phyloP scores from a whole-genome alignment of 2,113 vertebrate species.

The Gambusia holbrooki region DNA sequence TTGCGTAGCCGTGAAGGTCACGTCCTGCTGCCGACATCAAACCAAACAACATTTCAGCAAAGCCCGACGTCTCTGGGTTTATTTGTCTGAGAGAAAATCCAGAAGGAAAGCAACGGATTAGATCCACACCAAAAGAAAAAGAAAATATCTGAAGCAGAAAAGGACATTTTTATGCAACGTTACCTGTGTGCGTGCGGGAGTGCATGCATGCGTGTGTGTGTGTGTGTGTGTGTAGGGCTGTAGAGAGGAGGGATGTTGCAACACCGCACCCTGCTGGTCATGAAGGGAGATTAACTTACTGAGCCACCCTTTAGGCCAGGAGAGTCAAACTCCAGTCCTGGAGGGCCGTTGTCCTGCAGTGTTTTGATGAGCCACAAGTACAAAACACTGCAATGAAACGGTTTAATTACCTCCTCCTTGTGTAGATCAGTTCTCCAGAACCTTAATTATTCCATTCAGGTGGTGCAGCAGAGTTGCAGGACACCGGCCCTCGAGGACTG shows the following conservation, averaged over 20 bases:
- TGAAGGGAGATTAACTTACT: constrained; percentile 4
- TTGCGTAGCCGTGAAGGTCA: background rate
- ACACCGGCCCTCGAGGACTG: too few species aligned
- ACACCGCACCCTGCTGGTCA: constrained; percentile 80
- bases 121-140: constrained; percentile 27
- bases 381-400: too few species aligned
- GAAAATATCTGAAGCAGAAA: constrained; percentile 12
- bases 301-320: constrained; percentile 21
- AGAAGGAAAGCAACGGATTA: constrained; percentile 34
- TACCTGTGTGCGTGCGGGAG: background rate
- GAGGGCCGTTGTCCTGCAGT: too few species aligned
- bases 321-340: too few species aligned
- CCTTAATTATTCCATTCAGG: too few species aligned
- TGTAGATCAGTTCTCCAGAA: too few species aligned
- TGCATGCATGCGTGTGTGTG: too few species aligned
- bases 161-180: background rate
- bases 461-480: too few species aligned
- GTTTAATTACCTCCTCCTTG: too few species aligned
- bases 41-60: constrained; percentile 55
- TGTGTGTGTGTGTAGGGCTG: background rate
- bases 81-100: constrained; percentile 39
- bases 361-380: too few species aligned
- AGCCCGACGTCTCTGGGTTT: constrained; percentile 54
- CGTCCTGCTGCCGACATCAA: constrained; percentile 7
- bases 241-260: constrained; percentile 55